phyloP scores from a whole-genome alignment of 2,888 invertebrate species.

The Sesia bembeciformis region DNA sequence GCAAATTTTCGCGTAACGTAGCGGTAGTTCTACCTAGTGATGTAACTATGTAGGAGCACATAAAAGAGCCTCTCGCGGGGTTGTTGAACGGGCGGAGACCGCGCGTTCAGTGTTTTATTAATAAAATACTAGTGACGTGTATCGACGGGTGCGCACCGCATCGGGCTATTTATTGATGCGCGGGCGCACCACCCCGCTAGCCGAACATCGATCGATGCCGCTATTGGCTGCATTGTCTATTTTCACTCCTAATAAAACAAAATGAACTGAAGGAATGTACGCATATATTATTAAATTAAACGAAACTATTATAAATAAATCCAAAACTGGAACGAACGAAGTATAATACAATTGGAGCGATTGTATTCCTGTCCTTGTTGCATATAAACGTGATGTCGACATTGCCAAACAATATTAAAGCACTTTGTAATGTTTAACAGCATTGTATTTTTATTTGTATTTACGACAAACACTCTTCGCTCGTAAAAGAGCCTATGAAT shows the following conservation, averaged over 20 bases:
- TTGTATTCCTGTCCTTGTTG: too few species aligned
- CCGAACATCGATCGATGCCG: slow-evolving; percentile 24
- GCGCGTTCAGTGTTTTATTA: slow-evolving; percentile 62
- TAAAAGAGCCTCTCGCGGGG: slow-evolving; percentile 45
- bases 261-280: neutral
- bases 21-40: slow-evolving; percentile 17
- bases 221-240: slow-evolving; percentile 16
- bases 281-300: too few species aligned
- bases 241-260: neutral
- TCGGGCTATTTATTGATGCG: slow-evolving; percentile 65
- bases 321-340: too few species aligned
- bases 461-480: too few species aligned
- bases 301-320: too few species aligned
- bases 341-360: too few species aligned
- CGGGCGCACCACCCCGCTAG: slow-evolving; percentile 31
- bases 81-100: slow-evolving; percentile 58
- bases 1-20: neutral
- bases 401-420: too few species aligned
- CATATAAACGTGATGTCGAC: too few species aligned
- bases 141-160: slow-evolving; percentile 53
- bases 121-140: slow-evolving; percentile 66
- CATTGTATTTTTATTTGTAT: too few species aligned
- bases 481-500: too few species aligned
- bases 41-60: slow-evolving; percentile 34
- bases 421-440: too few species aligned